Percentiles rank a stretch among this genome's conserved stretches.
These are phyloP conservation scores for Psammodynastes pulverulentus DNA, from an alignment of 2,113 vertebrate genomes.

Conservation along the genomic window DNA sequence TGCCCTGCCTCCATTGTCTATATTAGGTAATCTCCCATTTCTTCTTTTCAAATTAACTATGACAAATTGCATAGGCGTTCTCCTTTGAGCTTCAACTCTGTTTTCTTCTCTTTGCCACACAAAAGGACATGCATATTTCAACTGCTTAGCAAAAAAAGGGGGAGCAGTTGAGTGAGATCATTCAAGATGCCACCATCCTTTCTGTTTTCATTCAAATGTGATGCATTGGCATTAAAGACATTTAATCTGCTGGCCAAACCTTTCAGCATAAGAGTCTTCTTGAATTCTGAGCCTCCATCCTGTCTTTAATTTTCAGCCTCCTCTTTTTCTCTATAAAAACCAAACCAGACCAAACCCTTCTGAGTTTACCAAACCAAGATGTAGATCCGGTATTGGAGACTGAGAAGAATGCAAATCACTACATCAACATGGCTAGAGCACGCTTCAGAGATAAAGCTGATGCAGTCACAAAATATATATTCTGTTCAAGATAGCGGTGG, in stretches of 20 bases:
- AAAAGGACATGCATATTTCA: conserved; percentile 13
- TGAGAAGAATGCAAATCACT: not conserved
- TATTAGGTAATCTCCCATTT: conserved; percentile 9
- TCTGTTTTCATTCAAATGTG: conserved; percentile 6
- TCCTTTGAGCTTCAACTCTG: not conserved
- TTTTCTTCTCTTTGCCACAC: not conserved
- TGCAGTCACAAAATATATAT: not conserved
- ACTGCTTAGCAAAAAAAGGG: not conserved
- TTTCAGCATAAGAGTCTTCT: not conserved
- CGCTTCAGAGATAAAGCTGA: not conserved
- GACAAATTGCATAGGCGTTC: conserved; percentile 9
- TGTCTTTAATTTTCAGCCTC: no score
- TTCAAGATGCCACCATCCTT: not conserved
- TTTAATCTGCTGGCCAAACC: not conserved
- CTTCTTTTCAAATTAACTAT: conserved; percentile 7
- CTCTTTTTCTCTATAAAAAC: not conserved
- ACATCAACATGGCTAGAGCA: not conserved
- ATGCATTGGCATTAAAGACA: not conserved
- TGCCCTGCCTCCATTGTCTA: not conserved
- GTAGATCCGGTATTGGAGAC: not conserved
- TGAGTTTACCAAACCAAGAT: not conserved
- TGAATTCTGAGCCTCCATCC: not conserved
- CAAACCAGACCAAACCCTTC: not conserved
- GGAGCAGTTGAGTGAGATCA: not conserved
- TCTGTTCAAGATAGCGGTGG: not conserved